Base-by-base conservation (phyloP, 2,888 invertebrate genomes). In the Trichopria drosophilae region DNA sequence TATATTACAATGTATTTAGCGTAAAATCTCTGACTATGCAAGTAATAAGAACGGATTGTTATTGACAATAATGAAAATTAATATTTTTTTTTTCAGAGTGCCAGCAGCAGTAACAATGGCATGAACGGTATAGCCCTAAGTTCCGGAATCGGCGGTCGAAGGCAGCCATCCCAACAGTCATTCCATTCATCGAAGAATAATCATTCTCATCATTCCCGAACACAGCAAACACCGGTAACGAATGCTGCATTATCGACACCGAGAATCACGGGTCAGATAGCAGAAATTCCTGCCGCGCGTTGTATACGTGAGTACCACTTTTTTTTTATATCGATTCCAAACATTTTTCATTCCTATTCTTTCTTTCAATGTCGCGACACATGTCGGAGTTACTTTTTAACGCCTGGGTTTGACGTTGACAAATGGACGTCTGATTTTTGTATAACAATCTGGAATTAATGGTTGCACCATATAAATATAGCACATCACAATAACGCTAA, bases 131-230 rank as follows among this genome's bases (percentile, higher is more conserved):
- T 67, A 12, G 64, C 67, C 12, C 29, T 69, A 19, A 66, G 63
- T 24, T 57, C 64, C 6, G 57, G 60, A 4, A 59, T 63, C 9
- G 63, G 62, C 4, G 69, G 69, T 44, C 66, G 76, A 40, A 66
- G 74, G 47, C 64, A 72, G 49, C 64, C 71, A 6, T 71, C 73
- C 1, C 73, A 76, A 51, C 73, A 75, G 55, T 77, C 77, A 9
- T 76, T 75, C 50, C 71, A 74, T 29, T 73, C 73, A 16, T 70
- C 70, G 9, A 73, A 74, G 61, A 72, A 60, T 53, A 70, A 66
- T 60, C 67, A 69, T 57, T 66, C 67, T 24, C 67, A 69, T 44
- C 67, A 69, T 45, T 65, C 67, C 15, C 67, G 70, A 64, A 20
- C 66, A 63, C 65, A 67, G 28, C 65, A 64, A 50, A 53, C 65